Percentiles rank a stretch among this genome's conserved stretches.
Evolutionary conservation across 2,113 vertebrate species (phyloP).

Genomic region (Peromyscus leucopus): DNA sequence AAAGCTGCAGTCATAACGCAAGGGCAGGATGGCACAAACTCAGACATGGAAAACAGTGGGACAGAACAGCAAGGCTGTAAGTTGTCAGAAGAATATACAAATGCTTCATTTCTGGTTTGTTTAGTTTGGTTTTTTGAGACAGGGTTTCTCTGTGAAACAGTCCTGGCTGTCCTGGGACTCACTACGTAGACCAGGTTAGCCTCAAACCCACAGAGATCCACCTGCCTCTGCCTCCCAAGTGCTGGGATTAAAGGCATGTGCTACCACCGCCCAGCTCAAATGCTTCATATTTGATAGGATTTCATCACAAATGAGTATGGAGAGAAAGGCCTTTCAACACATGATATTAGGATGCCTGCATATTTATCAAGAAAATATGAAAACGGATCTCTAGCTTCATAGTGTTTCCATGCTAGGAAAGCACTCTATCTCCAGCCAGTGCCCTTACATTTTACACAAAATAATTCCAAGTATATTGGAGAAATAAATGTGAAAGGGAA

Average conservation of each 20-base stretch:
- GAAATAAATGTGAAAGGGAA: not conserved
- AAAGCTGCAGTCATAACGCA: not conserved
- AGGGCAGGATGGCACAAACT: not conserved
- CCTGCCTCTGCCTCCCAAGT: too few relatives aligned
- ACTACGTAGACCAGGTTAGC: too few relatives aligned
- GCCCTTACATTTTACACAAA: conserved; percentile 13
- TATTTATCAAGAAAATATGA: conserved; percentile 25
- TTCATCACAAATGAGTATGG: not conserved
- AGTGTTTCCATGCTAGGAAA: not conserved
- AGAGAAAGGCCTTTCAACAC: conserved; percentile 5
- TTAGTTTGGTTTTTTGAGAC: too few relatives aligned
- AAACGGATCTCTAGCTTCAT: not conserved
- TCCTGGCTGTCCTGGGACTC: too few relatives aligned
- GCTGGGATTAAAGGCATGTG: too few relatives aligned
- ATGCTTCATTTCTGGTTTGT: not conserved
- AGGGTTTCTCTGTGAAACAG: too few relatives aligned
- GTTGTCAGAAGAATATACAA: not conserved
- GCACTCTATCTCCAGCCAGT: not conserved
- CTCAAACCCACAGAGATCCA: too few relatives aligned
- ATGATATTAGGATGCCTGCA: not conserved
- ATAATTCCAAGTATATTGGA: conserved; percentile 27
- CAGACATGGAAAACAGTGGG: not conserved
- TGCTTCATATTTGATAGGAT: not conserved
- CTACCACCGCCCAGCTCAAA: not conserved
- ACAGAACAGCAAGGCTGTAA: not conserved